Conservation (phyloP, 2,888 invertebrate species). For the Frankliniella fusca region DNA sequence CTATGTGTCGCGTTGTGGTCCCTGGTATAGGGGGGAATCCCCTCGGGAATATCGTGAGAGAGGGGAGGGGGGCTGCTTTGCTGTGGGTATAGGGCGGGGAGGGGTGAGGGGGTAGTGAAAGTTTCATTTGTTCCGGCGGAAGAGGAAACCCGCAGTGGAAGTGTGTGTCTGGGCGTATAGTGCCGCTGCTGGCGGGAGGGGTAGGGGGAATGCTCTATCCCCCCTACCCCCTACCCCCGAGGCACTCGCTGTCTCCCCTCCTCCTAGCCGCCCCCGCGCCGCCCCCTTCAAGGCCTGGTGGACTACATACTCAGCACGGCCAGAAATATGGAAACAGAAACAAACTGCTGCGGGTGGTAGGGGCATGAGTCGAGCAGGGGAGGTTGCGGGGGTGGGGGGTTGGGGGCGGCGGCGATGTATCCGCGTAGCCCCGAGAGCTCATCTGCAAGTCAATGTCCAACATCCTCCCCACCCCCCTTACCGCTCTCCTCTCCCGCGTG, state of each 20-base stretch:
- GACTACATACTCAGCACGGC: conserved; percentile 15
- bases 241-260: background rate
- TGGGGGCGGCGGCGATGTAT: background rate
- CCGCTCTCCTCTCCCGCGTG: background rate
- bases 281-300: background rate
- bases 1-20: no score
- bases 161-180: background rate
- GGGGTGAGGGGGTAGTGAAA: background rate
- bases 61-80: background rate
- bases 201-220: background rate
- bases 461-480: background rate
- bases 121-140: background rate
- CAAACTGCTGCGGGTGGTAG: background rate
- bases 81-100: background rate
- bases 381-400: background rate
- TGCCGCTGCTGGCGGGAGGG: no score
- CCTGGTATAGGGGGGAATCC: no score
- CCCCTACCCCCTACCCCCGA: background rate
- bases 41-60: background rate
- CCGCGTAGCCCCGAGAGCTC: background rate
- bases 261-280: background rate
- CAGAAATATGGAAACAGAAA: conserved; percentile 25
- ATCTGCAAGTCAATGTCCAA: conserved; percentile 17
- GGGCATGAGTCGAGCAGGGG: background rate
- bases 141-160: background rate